A percentile compares a stretch with the other conserved stretches of the same genome.
phyloP scores from a whole-genome alignment of 2,797 vertebrate genomes.

The Parotocinclus haroldoi region DNA sequence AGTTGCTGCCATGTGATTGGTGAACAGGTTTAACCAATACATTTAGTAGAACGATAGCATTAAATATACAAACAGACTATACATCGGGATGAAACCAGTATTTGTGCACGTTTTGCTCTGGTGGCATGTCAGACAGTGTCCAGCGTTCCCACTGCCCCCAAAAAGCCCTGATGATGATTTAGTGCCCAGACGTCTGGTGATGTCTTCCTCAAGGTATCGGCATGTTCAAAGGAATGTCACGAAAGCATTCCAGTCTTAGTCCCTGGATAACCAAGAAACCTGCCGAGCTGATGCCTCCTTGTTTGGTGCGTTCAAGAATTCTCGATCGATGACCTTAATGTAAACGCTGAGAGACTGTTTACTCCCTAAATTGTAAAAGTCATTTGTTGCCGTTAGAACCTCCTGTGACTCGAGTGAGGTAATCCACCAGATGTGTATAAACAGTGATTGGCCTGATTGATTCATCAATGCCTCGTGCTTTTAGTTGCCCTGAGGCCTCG shows the following conservation, averaged over 20 bases:
- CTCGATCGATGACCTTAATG: constrained; percentile 58
- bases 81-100: too few relatives aligned
- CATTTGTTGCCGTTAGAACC: constrained; percentile 59
- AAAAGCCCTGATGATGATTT: too few relatives aligned
- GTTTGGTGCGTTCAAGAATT: constrained; percentile 48
- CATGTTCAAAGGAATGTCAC: constrained; percentile 38
- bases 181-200: background rate
- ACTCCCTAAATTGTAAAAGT: constrained; percentile 65
- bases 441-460: constrained; percentile 66
- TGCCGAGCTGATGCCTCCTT: constrained; percentile 52
- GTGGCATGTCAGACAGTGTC: too few relatives aligned
- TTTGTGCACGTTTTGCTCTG: too few relatives aligned
- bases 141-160: too few relatives aligned
- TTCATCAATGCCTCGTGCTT: constrained; percentile 65
- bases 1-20: too few relatives aligned
- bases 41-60: too few relatives aligned
- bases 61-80: too few relatives aligned
- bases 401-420: constrained; percentile 63
- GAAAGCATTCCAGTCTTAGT: constrained; percentile 31
- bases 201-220: constrained; percentile 6
- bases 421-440: constrained; percentile 65
- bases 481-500: constrained; percentile 60
- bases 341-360: constrained; percentile 64
- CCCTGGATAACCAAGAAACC: constrained; percentile 32
- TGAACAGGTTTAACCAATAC: too few relatives aligned